These are phyloP conservation scores for Melanotaenia trifasciata DNA, from an alignment of 2,797 vertebrate genomes.

Conservation along the genomic window DNA sequence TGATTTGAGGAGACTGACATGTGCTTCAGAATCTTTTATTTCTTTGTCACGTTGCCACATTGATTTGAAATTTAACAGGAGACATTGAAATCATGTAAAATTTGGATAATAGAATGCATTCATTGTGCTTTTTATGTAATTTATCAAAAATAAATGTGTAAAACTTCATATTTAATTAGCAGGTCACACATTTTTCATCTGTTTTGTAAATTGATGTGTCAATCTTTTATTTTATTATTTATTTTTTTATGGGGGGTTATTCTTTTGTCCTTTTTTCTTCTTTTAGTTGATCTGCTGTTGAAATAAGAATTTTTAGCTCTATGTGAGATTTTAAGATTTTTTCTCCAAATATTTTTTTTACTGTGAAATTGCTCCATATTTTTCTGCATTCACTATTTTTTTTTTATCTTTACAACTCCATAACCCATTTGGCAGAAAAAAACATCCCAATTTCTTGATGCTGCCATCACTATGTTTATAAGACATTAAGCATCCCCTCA, in stretches of 20 bases:
- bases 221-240: too few species aligned
- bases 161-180: background rate
- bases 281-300: background rate
- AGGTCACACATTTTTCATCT: background rate
- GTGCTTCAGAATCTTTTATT: background rate
- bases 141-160: background rate
- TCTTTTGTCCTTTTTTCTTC: background rate
- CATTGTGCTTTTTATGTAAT: background rate
- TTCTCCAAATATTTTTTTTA: background rate
- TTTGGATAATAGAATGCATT: background rate
- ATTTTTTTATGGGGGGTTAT: background rate
- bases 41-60: background rate
- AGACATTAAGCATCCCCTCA: background rate
- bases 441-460: background rate
- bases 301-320: too few species aligned
- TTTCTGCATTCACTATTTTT: background rate
- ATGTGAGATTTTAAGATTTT: background rate
- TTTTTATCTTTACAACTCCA: background rate
- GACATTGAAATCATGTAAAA: too few species aligned
- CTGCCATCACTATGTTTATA: background rate
- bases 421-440: background rate
- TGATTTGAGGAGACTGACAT: background rate
- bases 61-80: background rate
- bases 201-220: background rate
- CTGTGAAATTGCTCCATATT: background rate